phyloP scores from a whole-genome alignment of 2,113 vertebrate species.

The Rhinoptilus africanus region DNA sequence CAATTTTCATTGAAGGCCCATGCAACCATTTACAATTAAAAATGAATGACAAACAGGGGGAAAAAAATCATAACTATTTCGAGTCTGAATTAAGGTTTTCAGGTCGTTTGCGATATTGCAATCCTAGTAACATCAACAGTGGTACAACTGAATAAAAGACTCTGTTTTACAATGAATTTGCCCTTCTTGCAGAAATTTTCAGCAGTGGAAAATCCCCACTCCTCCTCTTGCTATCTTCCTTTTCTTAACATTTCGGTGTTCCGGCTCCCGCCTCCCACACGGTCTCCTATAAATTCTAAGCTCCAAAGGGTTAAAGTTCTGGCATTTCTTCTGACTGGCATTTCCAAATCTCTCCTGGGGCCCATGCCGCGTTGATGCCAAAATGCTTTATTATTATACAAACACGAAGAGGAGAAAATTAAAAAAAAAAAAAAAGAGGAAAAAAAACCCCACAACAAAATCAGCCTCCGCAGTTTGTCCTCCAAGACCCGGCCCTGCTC shows the following conservation, averaged over 20 bases:
- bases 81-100: neutral
- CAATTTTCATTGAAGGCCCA: neutral
- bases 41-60: neutral
- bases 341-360: neutral
- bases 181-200: neutral
- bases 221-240: neutral
- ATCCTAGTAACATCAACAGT: neutral
- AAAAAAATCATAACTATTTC: fast-evolving
- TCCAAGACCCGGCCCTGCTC: neutral
- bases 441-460: neutral
- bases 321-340: neutral
- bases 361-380: neutral
- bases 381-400: conserved; percentile 22
- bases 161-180: neutral
- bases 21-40: neutral
- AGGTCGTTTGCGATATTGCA: neutral
- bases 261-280: neutral
- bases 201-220: neutral
- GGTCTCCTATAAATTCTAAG: neutral
- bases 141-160: neutral
- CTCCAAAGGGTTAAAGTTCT: neutral
- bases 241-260: neutral
- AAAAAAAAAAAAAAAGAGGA: neutral
- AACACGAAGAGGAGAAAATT: neutral
- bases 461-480: neutral